Evolutionary conservation across 2,113 vertebrate genomes (phyloP), one percentile per base, ranked within the genome.

Genomic region (Murina feae): DNA sequence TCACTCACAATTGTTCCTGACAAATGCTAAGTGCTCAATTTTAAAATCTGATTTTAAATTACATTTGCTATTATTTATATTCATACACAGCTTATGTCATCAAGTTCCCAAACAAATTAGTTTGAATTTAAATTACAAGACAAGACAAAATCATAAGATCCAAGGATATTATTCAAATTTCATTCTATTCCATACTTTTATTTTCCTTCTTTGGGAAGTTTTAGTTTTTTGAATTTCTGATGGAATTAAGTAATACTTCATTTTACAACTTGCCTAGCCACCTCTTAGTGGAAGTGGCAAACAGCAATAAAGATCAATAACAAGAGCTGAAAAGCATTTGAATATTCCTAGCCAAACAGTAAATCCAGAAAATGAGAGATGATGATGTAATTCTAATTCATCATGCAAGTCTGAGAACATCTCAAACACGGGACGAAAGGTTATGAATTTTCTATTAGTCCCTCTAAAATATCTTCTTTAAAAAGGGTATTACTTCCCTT

Each of bases 21-120:
- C 14, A 82, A 68, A 81, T 39, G 20, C 1, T 35, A 66, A 85
- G 66, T 53, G 47, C 30, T 91, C 35, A 28, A 79, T 87, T 86
- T 91, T 58, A 72, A 95, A 69, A 89, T 49, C 14, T 76, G 86
- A 60, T 47, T 85, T 81, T 78, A 86, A 91, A 39, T 47, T 47
- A 10, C 21, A 80, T 88, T 80, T 71, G 42, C 65, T 78, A 55
- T 39, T 63, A 60, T 21, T 91, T 69, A 37, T n/a, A 84, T 63
- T 69, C 74, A 65, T 17, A 55, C 3, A 55, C 6, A 89, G 28
- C 6, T 85, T 42, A 91, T 23, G 37, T 55, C 53, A 49, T 65
- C 51, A 85, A 81, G 35, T 76, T 88, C 21, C 35, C 63, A 94
- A 88, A 79, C 53, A 58, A 91, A 78, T 44, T 14, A 53, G n/a